Evolutionary conservation across 2,888 invertebrate genomes (phyloP), one percentile per base, ranked within the genome.

Genomic region (Aspidapion aeneum): DNA sequence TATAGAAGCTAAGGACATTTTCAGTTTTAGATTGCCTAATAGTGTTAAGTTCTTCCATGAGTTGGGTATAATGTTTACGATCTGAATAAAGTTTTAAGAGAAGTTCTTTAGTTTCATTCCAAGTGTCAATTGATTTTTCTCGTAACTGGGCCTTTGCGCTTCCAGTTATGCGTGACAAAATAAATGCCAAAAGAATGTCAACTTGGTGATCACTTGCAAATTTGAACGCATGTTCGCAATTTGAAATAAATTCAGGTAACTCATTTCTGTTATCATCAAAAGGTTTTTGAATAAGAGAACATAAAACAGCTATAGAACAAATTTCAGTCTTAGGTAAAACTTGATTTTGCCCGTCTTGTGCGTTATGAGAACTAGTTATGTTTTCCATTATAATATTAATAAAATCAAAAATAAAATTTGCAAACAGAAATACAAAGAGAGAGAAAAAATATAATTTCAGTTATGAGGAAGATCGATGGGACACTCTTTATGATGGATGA

Each of bases 211-310:
- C 48, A 18, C 49, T 48, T 12, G 49, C 61, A 48, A 61, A 61
- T 12, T 18, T 5, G 21, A 61, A 55, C 1, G 61, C 61, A 56
- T n/a, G 55, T 2, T 56, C 49, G 20, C 61, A 61, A 49, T 61
- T 61, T 18, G 61, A 18, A 48, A 61, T 61, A 61, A 55, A 61
- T 56, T 61, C 61, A 56, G 55, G 19, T n/a, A 61, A 22, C 2
- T 56, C 61, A 5, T 1, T 18, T 17, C 49, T 48, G 49, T 55
- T 55, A 9, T 49, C 61, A 18, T 61, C 61, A 50, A 61, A 61
- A 21, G 61, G 1, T 55, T 60, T 60, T 1, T 51, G 18, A 50
- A 18, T 52, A 18, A 50, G 18, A 16, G 2, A 51, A 48, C 49
- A 48, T 48, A 48, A 48, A 48, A 48, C n/a, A n/a, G n/a, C n/a